phyloP scores from a whole-genome alignment of 2,888 invertebrate genomes.

The Eulithis prunata region DNA sequence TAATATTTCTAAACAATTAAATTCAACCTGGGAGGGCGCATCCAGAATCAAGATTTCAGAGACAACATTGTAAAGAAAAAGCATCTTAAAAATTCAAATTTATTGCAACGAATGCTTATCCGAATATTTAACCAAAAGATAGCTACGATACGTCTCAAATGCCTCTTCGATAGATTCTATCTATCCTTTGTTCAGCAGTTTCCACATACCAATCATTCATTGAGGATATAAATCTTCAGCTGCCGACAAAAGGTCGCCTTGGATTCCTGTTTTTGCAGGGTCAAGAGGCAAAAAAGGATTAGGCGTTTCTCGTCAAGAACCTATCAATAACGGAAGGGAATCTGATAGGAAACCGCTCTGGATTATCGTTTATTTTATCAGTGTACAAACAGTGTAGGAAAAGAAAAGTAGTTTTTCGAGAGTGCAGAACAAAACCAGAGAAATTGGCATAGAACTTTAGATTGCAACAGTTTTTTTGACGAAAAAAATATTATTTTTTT shows the following conservation, averaged over 20 bases:
- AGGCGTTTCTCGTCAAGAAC: conserved; percentile 55
- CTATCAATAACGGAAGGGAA: conserved; percentile 60
- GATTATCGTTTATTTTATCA: conserved; percentile 10
- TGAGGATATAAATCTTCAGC: conserved; percentile 69
- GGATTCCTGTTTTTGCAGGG: conserved; percentile 68
- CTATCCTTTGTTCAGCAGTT: conserved; percentile 50
- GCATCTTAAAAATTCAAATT: conserved; percentile 24
- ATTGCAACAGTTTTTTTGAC: too few relatives aligned
- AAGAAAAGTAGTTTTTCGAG: too few relatives aligned
- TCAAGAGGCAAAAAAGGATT: conserved; percentile 66
- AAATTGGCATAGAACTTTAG: too few relatives aligned
- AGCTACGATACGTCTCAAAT: conserved; percentile 34
- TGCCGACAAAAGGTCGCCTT: conserved; percentile 63
- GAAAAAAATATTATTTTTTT: too few relatives aligned
- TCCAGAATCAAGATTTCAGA: conserved; percentile 10
- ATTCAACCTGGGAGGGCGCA: conserved; percentile 9
- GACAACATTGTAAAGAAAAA: conserved; percentile 3
- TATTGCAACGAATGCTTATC: conserved; percentile 31
- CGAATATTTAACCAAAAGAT: conserved; percentile 37
- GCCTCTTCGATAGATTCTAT: conserved; percentile 45
- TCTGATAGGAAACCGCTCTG: conserved; percentile 29
- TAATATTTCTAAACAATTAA: too few relatives aligned
- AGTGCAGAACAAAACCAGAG: too few relatives aligned
- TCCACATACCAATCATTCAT: conserved; percentile 62
- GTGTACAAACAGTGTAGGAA: too few relatives aligned